phyloP scores from a whole-genome alignment of 2,797 vertebrate genomes.

The Lacerta bilineata region DNA sequence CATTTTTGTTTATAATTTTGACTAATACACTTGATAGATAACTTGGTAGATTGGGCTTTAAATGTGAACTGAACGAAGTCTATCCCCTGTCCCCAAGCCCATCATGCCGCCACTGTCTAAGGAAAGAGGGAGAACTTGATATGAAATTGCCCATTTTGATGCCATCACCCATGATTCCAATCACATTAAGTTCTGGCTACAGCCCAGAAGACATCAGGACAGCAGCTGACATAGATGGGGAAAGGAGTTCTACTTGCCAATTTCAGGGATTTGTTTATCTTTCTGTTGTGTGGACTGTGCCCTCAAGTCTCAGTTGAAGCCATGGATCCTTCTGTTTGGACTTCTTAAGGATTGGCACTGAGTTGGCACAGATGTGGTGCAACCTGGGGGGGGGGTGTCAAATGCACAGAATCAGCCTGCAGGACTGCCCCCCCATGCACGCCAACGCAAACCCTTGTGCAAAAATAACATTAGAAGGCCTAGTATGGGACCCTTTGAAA shows the following conservation, averaged over 20 bases:
- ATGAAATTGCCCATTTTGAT: not conserved
- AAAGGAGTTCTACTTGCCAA: not conserved
- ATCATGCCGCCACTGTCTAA: not conserved
- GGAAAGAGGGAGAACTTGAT: too few relatives aligned
- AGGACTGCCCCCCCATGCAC: not conserved
- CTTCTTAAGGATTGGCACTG: not conserved
- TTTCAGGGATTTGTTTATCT: not conserved
- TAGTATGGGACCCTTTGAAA: fast-evolving
- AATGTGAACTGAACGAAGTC: too few relatives aligned
- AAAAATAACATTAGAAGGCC: not conserved
- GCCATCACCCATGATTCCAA: too few relatives aligned
- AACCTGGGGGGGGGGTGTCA: not conserved
- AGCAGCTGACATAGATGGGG: not conserved
- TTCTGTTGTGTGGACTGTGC: not conserved
- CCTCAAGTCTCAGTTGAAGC: not conserved
- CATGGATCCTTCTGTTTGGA: not conserved
- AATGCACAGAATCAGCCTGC: not conserved
- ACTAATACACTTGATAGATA: too few relatives aligned
- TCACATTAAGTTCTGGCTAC: not conserved
- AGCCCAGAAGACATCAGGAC: not conserved
- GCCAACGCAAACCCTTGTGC: not conserved
- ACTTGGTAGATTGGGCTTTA: too few relatives aligned
- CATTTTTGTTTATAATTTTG: too few relatives aligned
- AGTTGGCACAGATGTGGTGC: not conserved
- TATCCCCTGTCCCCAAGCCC: too few relatives aligned